Evolutionary conservation across 1,140 invertebrate genomes (phyloP), one percentile per base, ranked within the genome.

Genomic region (Carposina sasakii): DNA sequence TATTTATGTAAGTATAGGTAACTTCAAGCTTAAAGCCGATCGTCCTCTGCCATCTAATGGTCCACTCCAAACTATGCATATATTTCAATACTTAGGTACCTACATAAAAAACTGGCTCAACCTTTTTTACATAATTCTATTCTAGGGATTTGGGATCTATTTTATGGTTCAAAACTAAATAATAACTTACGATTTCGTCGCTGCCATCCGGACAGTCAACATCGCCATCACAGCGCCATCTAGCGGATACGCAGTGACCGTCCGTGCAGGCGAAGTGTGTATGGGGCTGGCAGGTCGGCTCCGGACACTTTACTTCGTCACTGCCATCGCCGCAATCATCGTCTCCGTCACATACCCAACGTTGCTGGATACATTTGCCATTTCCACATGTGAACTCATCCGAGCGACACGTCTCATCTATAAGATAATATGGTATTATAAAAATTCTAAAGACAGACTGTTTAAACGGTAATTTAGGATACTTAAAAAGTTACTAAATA

Each of bases 341-440:
- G 65, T 96, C 93, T 19, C 90, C 88, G 79, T 98, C 96, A 73
- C 96, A 98, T 5, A 92, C 89, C 95, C 94, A 98, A 4, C 89
- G 85, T 54, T 90, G 88, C 63, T 95, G 94, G 52, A 97, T 96
- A 72, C 95, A 97, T 52, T 93, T 91, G 9, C 94, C 94, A 64
- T 96, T 95, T 30, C 88, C 89, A 81, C 96, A 97, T 1, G 94
- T 95, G 70, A 96, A 97, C 73, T 97, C 93, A 69, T 96, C 94
- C 15, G 93, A 89, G 45, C 94, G 90, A 74, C 94, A 96, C 1
- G 93, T 95, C 64, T 93, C 92, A 87, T 95, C 93, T 95, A 71
- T 40, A 73, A 9, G 8, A 17, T 8, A 21, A 20, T 30, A 41
- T 42, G 40, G 41, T 46, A 28, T 28, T 6, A 6, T 12, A 28